Evolutionary conservation across 2,113 vertebrate species (phyloP), one percentile per base, ranked within the genome.

Genomic region (Canis aureus): DNA sequence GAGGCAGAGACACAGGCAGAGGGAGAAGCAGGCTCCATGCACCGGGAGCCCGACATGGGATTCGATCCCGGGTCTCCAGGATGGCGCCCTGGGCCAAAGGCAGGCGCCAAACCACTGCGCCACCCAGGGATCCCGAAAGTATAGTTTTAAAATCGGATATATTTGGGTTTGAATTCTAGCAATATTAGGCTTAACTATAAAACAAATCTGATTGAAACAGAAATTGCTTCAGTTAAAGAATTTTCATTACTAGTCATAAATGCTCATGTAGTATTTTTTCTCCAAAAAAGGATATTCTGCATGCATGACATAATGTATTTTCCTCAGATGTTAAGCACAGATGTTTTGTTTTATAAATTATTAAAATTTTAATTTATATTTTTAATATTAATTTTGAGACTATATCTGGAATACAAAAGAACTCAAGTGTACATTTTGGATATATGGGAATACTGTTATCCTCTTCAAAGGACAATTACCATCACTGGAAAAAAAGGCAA

Each of bases 351-450:
- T 12, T 19, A 66, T 83, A 32, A 82, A 53, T 51, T 85, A 76
- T 20, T 38, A 57, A 57, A 66, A 64, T n/a, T 87, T 79, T 16
- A n/a, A 92, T 55, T 57, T n/a, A 9, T 12, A 73, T 57, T n/a
- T 88, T 69, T 57, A 86, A 60, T 71, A 86, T 71, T 87, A 92
- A 95, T 86, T 95, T 71, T 92, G 74, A 87, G 17, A 79, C 27
- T 87, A 73, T 11, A 81, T 38, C 32, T 91, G 17, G 15, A 80
- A 95, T 25, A 53, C 69, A 62, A 86, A 29, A 91, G 20, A 43
- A 43, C 43, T 43, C 53, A 90, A 90, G 80, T 49, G 5, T 71
- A 80, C 85, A 79, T 79, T 78, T 22, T 57, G 53, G 84, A 78
- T 49, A 67, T 66, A 81, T 73, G 20, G 25, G 25, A 35, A 95